phyloP scores from a whole-genome alignment of 92 coral and sea anemone genomes.

The Actinostola sp. region DNA sequence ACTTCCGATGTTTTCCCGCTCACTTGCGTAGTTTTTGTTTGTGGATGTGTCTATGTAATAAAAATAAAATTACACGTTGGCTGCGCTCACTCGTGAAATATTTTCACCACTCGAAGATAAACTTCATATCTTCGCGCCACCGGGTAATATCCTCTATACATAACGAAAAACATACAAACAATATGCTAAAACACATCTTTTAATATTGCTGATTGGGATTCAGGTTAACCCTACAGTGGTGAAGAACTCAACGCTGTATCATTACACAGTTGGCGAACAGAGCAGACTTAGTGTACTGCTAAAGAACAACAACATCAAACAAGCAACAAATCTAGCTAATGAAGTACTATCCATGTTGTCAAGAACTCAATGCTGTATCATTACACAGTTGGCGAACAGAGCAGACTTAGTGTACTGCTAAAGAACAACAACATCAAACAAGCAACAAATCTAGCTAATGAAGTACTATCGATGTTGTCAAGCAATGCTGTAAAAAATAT shows the following conservation, averaged over 20 bases:
- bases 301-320: conserved; percentile 59
- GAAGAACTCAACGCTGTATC: conserved; percentile 54
- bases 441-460: conserved; percentile 81
- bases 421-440: conserved; percentile 60
- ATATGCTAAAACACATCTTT: not conserved
- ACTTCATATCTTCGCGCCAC: not conserved
- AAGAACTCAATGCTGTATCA: conserved; percentile 55
- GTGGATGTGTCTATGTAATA: too few species aligned
- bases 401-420: conserved; percentile 64
- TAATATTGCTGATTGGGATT: not conserved
- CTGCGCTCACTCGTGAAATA: too few species aligned
- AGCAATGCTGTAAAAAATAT: conserved; percentile 35
- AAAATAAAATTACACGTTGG: too few species aligned
- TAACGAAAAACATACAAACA: too few species aligned
- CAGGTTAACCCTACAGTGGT: conserved; percentile 45
- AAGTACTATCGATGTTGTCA: conserved; percentile 74
- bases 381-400: conserved; percentile 69
- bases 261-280: conserved; percentile 66
- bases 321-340: conserved; percentile 80
- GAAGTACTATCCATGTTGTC: conserved; percentile 57
- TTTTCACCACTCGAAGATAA: too few species aligned
- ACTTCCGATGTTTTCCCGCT: too few species aligned
- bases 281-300: conserved; percentile 69
- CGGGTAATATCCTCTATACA: not conserved
- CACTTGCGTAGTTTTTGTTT: too few species aligned